Percentiles rank a stretch among this genome's conserved stretches.
Conservation (phyloP, 2,888 invertebrate species). For the Oxycera nigricornis region DNA sequence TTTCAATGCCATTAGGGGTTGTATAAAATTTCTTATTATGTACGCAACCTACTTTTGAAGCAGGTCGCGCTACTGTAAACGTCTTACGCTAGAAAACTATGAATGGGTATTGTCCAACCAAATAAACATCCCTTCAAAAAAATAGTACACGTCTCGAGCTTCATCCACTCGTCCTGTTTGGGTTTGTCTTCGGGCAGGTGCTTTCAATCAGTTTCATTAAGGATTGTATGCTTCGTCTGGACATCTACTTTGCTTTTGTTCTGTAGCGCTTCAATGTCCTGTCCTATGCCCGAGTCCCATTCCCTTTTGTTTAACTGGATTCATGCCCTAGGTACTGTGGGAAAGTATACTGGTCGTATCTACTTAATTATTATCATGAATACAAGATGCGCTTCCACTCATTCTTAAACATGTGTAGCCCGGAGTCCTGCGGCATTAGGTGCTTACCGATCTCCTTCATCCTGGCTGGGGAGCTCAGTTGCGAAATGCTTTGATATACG, state of each 20-base stretch:
- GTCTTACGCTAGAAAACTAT: too few relatives aligned
- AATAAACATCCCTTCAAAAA: too few relatives aligned
- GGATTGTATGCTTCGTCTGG: background rate
- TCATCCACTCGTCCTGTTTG: background rate
- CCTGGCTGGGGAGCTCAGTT: background rate
- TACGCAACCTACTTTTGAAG: too few relatives aligned
- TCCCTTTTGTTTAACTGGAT: background rate
- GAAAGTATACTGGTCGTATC: conserved; percentile 19
- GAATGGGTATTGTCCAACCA: background rate
- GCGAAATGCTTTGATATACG: conserved; percentile 21
- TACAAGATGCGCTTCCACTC: background rate
- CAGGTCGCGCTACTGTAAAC: too few relatives aligned
- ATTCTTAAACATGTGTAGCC: background rate
- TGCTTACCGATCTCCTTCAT: background rate
- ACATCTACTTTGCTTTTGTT: background rate
- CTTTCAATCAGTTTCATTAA: background rate
- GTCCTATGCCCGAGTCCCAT: background rate
- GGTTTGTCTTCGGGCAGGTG: background rate
- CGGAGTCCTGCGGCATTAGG: background rate
- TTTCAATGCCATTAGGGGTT: too few relatives aligned
- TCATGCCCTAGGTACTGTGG: background rate
- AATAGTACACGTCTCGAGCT: too few relatives aligned
- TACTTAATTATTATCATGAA: conserved; percentile 37
- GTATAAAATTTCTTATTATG: too few relatives aligned
- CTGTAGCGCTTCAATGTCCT: conserved; percentile 2